Evolutionary conservation across 1,140 invertebrate genomes (phyloP).

Genomic region (Drosophila sechellia): DNA sequence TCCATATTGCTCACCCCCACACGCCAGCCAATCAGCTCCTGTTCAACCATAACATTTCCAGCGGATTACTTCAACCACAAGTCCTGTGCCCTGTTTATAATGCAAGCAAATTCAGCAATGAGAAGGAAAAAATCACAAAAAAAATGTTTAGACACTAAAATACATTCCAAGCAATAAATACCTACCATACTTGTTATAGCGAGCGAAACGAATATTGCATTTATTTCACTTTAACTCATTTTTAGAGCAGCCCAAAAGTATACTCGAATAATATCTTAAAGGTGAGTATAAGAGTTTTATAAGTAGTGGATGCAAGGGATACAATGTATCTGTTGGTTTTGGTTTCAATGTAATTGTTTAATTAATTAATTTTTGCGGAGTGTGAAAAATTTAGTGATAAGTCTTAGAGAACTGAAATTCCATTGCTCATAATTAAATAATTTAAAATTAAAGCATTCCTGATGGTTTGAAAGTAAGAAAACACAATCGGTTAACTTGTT

Average conservation of each 20-base stretch:
- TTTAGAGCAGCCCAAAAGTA: slow-evolving; percentile 35
- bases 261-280: not conserved
- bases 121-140: slow-evolving; percentile 56
- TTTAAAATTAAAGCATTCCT: too few species aligned
- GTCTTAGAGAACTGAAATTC: too few species aligned
- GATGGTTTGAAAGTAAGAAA: not conserved
- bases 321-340: not conserved
- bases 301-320: not conserved
- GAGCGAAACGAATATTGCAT: slow-evolving; percentile 35
- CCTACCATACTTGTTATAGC: slow-evolving; percentile 57
- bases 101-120: slow-evolving; percentile 47
- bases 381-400: too few species aligned
- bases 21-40: slow-evolving; percentile 32
- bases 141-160: slow-evolving; percentile 64
- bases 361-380: not conserved
- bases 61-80: slow-evolving; percentile 25
- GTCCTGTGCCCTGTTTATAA: slow-evolving; percentile 67
- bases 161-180: slow-evolving; percentile 74
- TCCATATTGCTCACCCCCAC: slow-evolving; percentile 9
- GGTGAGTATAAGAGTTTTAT: slow-evolving; percentile 26
- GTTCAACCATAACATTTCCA: slow-evolving; percentile 26
- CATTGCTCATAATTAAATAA: too few species aligned
- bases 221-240: not conserved
- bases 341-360: not conserved
- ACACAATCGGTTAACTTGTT: slow-evolving; percentile 22